Evolutionary conservation across 2,113 vertebrate species (phyloP), one percentile per base, ranked within the genome.

Genomic region (Atractosteus spatula): DNA sequence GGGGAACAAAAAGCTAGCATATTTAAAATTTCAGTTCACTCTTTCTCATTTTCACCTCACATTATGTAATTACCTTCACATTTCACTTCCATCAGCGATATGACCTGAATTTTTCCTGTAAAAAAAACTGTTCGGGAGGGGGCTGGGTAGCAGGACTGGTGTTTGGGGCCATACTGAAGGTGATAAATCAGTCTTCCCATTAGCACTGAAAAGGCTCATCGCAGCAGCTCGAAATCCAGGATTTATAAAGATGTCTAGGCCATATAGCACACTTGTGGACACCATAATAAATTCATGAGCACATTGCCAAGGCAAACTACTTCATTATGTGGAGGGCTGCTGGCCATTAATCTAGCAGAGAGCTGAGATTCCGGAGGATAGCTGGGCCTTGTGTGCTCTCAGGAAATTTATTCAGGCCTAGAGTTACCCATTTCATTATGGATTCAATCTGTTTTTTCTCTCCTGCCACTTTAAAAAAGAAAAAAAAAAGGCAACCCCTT

Each of bases 351-450:
- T 97, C 95, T 97, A 93, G 89, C 90, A 83, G 79, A 84, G 91
- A 89, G 87, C 83, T 82, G 75, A 91, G 89, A 93, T 93, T 93
- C 92, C 92, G 89, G 88, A 88, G 92, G 92, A 87, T 86, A 80
- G 79, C 80, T 85, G 85, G 86, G 83, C 93, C 91, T 86, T 86
- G 84, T 91, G 87, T 85, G 82, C 75, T 81, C 82, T 55, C 85
- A 83, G 85, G 94, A 94, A 94, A 96, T 97, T 94, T 95, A 96
- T 94, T 94, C 93, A 93, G 86, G 92, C 93, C 93, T 91, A 91
- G 93, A 96, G 92, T 94, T 94, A 94, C 92, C 92, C 94, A 93
- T 96, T 96, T 94, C 94, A 95, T 96, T 96, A 96, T 87, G 89
- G 92, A 94, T 96, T 95, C 93, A 94, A 95, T 95, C 93, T 94